phyloP scores from a whole-genome alignment of 2,797 vertebrate genomes.

The Prunella strophiata region DNA sequence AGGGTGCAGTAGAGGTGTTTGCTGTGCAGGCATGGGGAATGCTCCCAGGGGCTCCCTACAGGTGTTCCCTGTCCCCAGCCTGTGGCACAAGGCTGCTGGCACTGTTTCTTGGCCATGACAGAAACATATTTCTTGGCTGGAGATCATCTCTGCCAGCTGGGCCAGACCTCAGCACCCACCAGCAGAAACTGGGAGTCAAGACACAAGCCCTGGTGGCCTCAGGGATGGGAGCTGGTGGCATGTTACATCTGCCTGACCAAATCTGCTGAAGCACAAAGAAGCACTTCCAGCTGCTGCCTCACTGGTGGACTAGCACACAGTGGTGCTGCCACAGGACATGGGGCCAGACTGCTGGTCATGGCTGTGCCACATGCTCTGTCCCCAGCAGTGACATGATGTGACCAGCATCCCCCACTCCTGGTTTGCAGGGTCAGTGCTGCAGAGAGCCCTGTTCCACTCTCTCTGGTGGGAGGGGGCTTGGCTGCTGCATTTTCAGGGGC shows the following conservation, averaged over 20 bases:
- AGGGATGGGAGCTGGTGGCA: background rate
- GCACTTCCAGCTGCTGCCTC: background rate
- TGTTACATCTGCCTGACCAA: background rate
- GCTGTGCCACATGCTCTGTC: fast-evolving
- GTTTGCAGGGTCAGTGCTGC: fast-evolving
- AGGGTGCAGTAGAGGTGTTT: background rate
- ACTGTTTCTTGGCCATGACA: background rate
- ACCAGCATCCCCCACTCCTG: fast-evolving
- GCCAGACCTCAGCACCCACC: background rate
- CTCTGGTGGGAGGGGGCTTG: background rate
- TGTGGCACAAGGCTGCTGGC: background rate
- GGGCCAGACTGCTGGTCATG: background rate
- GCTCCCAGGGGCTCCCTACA: fast-evolving
- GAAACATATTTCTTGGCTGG: background rate
- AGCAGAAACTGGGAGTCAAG: background rate
- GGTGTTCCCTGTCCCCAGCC: background rate
- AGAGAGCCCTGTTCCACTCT: background rate
- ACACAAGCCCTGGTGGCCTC: fast-evolving
- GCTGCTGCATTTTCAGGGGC: background rate
- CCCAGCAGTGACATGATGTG: fast-evolving
- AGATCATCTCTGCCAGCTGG: background rate
- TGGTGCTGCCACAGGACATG: fast-evolving
- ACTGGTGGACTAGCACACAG: fast-evolving
- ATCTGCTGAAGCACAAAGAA: background rate
- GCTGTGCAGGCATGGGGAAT: background rate